Conservation (phyloP, 2,888 invertebrate species). For the Pseudeuparius sepicola region DNA sequence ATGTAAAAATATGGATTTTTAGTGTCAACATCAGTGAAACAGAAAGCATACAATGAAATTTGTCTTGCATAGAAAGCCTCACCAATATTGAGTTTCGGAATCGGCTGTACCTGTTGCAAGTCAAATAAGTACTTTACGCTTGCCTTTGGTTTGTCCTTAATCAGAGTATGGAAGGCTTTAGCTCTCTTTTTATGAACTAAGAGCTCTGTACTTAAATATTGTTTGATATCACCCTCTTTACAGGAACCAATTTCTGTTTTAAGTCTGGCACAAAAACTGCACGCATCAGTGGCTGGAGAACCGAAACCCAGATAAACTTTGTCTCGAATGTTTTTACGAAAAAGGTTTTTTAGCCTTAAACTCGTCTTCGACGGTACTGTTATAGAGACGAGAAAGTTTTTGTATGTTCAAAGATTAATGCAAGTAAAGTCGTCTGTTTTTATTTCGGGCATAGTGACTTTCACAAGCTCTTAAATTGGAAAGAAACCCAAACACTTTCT, state of each 20-base stretch:
- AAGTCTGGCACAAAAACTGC: conserved; percentile 3
- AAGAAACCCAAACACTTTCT: conserved; percentile 11
- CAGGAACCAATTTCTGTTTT: conserved; percentile 10
- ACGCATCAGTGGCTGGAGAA: conserved; percentile 9
- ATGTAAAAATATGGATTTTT: conserved; percentile 22
- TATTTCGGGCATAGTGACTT: conserved; percentile 14
- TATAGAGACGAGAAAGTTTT: conserved; percentile 11
- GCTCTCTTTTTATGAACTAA: conserved; percentile 17
- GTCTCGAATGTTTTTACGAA: conserved; percentile 12
- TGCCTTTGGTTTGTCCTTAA: conserved; percentile 13
- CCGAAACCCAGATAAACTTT: conserved; percentile 11
- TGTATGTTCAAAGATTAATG: conserved; percentile 10
- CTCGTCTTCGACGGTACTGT: conserved; percentile 5
- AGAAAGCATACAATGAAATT: conserved; percentile 19
- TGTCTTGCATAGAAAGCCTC: conserved; percentile 18
- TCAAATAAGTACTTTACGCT: too few species aligned
- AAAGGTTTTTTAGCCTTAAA: conserved; percentile 14
- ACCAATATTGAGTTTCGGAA: conserved; percentile 16
- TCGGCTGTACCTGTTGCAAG: conserved; percentile 6
- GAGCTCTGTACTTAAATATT: conserved; percentile 12
- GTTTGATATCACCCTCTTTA: conserved; percentile 9
- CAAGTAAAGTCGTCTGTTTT: conserved; percentile 14
- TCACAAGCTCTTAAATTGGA: conserved; percentile 14
- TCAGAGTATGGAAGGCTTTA: conserved; percentile 17
- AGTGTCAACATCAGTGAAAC: conserved; percentile 24